These are phyloP conservation scores for Hybognathus amarus DNA, from an alignment of 2,797 vertebrate species.

Conservation along the genomic window DNA sequence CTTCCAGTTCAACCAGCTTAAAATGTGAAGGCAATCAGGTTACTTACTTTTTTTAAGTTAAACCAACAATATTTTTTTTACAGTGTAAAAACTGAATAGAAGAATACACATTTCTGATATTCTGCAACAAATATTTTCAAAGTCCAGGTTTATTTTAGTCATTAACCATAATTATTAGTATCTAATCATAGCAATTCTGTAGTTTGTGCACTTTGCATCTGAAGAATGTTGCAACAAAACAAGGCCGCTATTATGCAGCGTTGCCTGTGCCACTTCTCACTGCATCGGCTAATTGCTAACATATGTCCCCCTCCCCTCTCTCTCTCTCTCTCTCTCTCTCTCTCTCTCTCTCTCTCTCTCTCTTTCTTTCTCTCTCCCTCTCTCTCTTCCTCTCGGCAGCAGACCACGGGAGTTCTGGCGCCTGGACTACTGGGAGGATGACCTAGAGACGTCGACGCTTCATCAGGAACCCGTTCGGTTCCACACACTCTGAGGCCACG, in stretches of 20 bases:
- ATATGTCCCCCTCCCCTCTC: constrained; percentile 84
- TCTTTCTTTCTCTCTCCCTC: constrained; percentile 11
- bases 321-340: not conserved
- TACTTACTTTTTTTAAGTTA: too few species aligned
- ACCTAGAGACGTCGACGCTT: constrained; percentile 98
- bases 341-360: constrained; percentile 23
- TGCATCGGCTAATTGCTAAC: constrained; percentile 98
- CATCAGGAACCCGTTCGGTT: constrained; percentile 95
- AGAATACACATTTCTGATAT: not conserved
- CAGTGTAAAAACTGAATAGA: not conserved
- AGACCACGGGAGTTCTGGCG: constrained; percentile 99
- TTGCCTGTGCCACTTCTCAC: constrained; percentile 86
- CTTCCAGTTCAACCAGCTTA: too few species aligned
- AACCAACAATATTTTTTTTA: too few species aligned
- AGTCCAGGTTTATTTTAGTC: not conserved
- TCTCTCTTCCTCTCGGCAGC: constrained; percentile 92
- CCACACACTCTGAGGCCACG: constrained; percentile 94
- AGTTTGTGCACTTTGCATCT: constrained; percentile 35
- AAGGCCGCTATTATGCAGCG: constrained; percentile 92
- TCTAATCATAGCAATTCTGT: not conserved
- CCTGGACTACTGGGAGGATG: constrained; percentile 99
- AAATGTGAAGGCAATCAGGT: too few species aligned
- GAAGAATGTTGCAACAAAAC: constrained; percentile 71
- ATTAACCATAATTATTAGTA: not conserved
- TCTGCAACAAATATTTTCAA: not conserved